phyloP scores from a whole-genome alignment of 2,797 vertebrate species.

The Peromyscus attwateri region DNA sequence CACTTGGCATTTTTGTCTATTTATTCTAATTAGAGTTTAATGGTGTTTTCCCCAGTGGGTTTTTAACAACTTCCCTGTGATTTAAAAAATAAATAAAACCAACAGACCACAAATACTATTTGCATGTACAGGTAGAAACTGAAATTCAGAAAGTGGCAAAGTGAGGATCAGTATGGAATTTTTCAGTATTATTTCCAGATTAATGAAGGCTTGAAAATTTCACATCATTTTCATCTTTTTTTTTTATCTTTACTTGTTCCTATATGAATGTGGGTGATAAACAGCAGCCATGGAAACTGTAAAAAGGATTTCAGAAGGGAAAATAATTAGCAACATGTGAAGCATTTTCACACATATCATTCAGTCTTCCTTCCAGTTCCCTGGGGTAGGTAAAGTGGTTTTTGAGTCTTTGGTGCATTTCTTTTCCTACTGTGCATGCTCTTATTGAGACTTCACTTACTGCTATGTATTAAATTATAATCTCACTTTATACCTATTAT shows the following conservation, averaged over 20 bases:
- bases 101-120: background rate
- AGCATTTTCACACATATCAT: background rate
- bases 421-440: background rate
- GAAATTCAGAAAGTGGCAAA: slow-evolving; percentile 31
- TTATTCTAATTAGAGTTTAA: background rate
- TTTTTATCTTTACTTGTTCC: background rate
- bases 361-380: background rate
- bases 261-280: background rate
- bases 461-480: background rate
- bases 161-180: background rate
- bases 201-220: slow-evolving; percentile 17
- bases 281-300: background rate
- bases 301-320: slow-evolving; percentile 24
- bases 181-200: slow-evolving; percentile 48
- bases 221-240: background rate
- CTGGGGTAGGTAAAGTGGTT: background rate
- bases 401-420: background rate
- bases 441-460: background rate
- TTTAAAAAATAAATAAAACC: background rate
- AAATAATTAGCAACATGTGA: background rate
- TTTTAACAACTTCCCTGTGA: slow-evolving; percentile 38
- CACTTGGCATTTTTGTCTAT: background rate
- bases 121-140: background rate
- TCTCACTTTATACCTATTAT: background rate
- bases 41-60: background rate